A percentile compares a stretch with the other conserved stretches of the same genome.
These are phyloP conservation scores for Siderastrea radians DNA, from an alignment of 92 coral and sea anemone species.

Conservation along the genomic window DNA sequence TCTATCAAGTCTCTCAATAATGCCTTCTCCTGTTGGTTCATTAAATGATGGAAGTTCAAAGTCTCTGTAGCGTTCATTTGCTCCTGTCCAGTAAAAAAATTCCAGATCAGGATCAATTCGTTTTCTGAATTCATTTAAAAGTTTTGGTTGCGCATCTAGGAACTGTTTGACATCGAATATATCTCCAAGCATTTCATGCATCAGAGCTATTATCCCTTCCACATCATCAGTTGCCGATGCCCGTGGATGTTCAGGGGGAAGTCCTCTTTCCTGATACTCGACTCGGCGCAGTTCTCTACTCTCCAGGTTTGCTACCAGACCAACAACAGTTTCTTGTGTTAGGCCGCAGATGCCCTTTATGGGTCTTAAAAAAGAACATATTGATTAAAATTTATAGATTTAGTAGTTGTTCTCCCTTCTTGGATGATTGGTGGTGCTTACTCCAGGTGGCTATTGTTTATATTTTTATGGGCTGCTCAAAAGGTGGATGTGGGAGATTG, in stretches of 20 bases:
- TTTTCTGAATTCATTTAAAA: conserved; percentile 75
- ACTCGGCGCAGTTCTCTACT: conserved; percentile 53
- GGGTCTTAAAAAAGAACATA: too few relatives aligned
- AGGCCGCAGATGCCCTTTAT: conserved; percentile 78
- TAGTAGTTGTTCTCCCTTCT: too few relatives aligned
- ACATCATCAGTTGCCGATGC: conserved; percentile 74
- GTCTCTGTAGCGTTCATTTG: conserved; percentile 67
- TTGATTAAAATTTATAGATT: too few relatives aligned
- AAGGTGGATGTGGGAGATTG: too few relatives aligned
- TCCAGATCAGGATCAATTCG: conserved; percentile 58
- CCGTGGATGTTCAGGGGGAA: conserved; percentile 63
- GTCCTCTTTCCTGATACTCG: conserved; percentile 52
- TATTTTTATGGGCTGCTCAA: too few relatives aligned
- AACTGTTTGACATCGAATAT: conserved; percentile 75
- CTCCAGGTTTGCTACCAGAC: conserved; percentile 71
- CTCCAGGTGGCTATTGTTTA: too few relatives aligned
- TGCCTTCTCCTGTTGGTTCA: conserved; percentile 69
- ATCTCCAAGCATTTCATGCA: conserved; percentile 49
- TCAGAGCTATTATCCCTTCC: conserved; percentile 55
- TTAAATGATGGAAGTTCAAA: conserved; percentile 75
- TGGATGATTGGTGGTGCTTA: too few relatives aligned
- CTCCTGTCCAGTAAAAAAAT: too few relatives aligned
- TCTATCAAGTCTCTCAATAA: conserved; percentile 51
- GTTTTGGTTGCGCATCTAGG: conserved; percentile 64
- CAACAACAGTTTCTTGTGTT: conserved; percentile 72